Evolutionary conservation across 37 sponge, comb jelly and placozoan genomes (phyloP).

Genomic region (Agelas oroides): DNA sequence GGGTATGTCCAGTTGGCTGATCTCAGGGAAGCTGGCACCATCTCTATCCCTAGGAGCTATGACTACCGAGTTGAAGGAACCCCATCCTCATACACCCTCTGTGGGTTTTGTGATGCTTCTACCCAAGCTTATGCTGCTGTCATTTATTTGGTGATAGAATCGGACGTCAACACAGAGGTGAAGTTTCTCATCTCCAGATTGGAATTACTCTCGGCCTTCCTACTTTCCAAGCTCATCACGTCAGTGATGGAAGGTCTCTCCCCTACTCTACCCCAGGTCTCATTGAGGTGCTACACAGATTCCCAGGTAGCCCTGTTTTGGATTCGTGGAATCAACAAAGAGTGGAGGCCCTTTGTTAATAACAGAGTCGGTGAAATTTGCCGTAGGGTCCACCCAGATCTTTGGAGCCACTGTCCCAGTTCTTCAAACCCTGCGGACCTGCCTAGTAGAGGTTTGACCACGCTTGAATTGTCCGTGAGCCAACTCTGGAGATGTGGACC

Average conservation of each 20-base stretch:
- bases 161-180: slow-evolving; percentile 15
- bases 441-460: neutral
- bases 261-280: neutral
- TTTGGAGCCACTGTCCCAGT: slow-evolving; percentile 34
- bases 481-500: slow-evolving; percentile 31
- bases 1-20: neutral
- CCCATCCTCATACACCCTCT: slow-evolving; percentile 21
- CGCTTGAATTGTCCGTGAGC: slow-evolving; percentile 14
- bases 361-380: slow-evolving; percentile 23
- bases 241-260: slow-evolving; percentile 18
- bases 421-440: slow-evolving; percentile 4
- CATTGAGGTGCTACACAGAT: slow-evolving; percentile 36
- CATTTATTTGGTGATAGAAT: too few relatives aligned
- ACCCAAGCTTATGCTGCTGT: too few relatives aligned
- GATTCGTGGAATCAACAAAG: slow-evolving; percentile 20
- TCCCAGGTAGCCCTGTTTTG: slow-evolving; percentile 43
- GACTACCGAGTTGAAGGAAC: neutral
- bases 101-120: too few relatives aligned
- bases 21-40: slow-evolving; percentile 14
- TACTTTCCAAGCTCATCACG: slow-evolving; percentile 33
- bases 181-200: slow-evolving; percentile 33
- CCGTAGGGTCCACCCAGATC: slow-evolving; percentile 11
- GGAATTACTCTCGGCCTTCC: slow-evolving; percentile 34
- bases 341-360: slow-evolving; percentile 41
- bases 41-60: slow-evolving; percentile 26